Evolutionary conservation across 2,888 invertebrate species (phyloP), one percentile per base, ranked within the genome.

Genomic region (Drosophila percnosoma): DNA sequence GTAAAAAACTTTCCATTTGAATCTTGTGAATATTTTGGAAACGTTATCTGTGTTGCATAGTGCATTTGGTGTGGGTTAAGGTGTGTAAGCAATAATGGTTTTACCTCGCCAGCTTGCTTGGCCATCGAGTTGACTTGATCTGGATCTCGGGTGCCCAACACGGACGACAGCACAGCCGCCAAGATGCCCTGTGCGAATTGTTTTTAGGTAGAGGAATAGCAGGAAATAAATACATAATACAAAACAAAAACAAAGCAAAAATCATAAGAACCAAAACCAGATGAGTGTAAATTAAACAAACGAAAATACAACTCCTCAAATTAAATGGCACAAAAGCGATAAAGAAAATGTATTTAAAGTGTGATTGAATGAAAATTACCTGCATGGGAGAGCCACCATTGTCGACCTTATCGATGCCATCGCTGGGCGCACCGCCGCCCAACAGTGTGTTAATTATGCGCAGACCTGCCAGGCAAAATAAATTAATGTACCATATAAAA

Each of bases 31-130:
- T 24, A 8, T 15, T 8, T 15, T 15, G 4, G 11, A 29, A 11
- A 33, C 31, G 21, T 57, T 36, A 8, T 18, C 24, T 36, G n/a
- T 84, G 87, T 75, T 89, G 82, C 82, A 65, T 53, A 73, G 71
- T 87, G 84, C 36, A 21, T 15, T 24, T 45, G 40, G 49, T 42
- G 29, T 64, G 59, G 27, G 36, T 53, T 34, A 51, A 66, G 68
- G 71, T 66, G 52, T 67, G 77, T 69, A 86, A 78, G 89, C 90
- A 86, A 64, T 88, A 83, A 88, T 82, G 73, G 82, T 85, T 85
- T 95, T 96, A 98, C 98, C 97, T 98, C 97, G 94, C 97, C 97
- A 94, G 98, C 97, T 94, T 98, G 97, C 95, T 97, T 97, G 94
- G 97, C 98, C 97, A 98, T 97, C 94, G 96, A 96, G 94, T 97